phyloP scores from a whole-genome alignment of 2,113 vertebrate species.

The Dascyllus trimaculatus region DNA sequence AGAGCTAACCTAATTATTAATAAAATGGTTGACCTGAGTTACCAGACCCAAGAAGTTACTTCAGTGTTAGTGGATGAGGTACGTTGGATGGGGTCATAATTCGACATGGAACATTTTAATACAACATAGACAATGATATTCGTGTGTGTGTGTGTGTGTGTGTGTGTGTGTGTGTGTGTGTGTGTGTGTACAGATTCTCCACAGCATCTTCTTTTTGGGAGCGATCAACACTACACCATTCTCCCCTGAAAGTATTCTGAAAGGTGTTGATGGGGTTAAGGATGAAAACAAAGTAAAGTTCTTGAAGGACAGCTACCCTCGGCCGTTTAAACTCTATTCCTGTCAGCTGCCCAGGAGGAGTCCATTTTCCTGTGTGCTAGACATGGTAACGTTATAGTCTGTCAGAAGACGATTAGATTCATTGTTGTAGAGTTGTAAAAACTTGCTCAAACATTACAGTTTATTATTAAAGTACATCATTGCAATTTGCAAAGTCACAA shows the following conservation, averaged over 20 bases:
- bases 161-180: background rate
- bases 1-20: background rate
- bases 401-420: too few relatives aligned
- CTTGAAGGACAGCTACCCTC: accelerated
- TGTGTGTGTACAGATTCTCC: constrained; percentile 40
- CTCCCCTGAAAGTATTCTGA: accelerated
- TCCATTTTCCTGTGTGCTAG: constrained; percentile 51
- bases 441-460: background rate
- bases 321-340: background rate
- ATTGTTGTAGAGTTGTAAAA: too few relatives aligned
- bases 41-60: accelerated
- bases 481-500: background rate
- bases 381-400: constrained; percentile 45
- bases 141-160: background rate
- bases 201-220: constrained; percentile 54
- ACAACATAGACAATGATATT: background rate
- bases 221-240: accelerated
- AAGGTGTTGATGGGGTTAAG: too few relatives aligned
- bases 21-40: accelerated
- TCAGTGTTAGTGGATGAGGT: constrained; percentile 45
- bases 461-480: too few relatives aligned
- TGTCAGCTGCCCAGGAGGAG: constrained; percentile 27
- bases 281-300: accelerated
- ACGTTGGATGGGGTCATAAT: background rate
- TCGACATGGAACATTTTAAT: background rate